Evolutionary conservation across 2,888 invertebrate species (phyloP).

Genomic region (Bruchidius siliquastri): DNA sequence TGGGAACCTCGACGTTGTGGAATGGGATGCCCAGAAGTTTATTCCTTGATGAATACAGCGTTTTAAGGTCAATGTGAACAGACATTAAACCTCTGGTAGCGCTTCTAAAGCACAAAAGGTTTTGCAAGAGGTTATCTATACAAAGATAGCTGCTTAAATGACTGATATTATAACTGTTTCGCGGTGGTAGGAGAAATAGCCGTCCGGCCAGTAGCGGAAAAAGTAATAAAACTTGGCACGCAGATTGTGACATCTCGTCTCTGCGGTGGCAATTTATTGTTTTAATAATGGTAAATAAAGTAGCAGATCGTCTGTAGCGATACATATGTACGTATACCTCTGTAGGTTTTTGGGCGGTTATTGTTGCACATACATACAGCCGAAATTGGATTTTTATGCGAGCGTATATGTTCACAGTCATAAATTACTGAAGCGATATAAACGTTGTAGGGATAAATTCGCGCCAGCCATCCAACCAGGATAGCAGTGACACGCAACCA

Average conservation of each 20-base stretch:
- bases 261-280: slow-evolving; percentile 46
- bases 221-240: slow-evolving; percentile 44
- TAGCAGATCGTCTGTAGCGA: slow-evolving; percentile 36
- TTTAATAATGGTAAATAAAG: slow-evolving; percentile 51
- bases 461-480: background rate
- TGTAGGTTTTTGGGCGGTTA: slow-evolving; percentile 20
- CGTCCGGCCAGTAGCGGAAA: slow-evolving; percentile 9
- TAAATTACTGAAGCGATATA: slow-evolving; percentile 33
- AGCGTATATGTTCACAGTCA: slow-evolving; percentile 26
- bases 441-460: background rate
- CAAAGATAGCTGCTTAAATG: too few species aligned
- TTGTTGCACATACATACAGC: slow-evolving; percentile 29
- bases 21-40: too few species aligned
- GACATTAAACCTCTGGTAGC: too few species aligned
- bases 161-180: too few species aligned
- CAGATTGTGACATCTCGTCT: slow-evolving; percentile 40
- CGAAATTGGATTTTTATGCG: slow-evolving; percentile 48
- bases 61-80: too few species aligned
- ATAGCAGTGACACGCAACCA: background rate
- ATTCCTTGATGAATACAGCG: too few species aligned
- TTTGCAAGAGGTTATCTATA: too few species aligned
- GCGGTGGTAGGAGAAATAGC: slow-evolving; percentile 8
- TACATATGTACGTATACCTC: slow-evolving; percentile 15
- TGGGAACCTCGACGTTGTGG: too few species aligned
- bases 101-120: too few species aligned